These are phyloP conservation scores for Dasypus novemcinctus DNA, from an alignment of 2,113 vertebrate genomes.

Conservation along the genomic window DNA sequence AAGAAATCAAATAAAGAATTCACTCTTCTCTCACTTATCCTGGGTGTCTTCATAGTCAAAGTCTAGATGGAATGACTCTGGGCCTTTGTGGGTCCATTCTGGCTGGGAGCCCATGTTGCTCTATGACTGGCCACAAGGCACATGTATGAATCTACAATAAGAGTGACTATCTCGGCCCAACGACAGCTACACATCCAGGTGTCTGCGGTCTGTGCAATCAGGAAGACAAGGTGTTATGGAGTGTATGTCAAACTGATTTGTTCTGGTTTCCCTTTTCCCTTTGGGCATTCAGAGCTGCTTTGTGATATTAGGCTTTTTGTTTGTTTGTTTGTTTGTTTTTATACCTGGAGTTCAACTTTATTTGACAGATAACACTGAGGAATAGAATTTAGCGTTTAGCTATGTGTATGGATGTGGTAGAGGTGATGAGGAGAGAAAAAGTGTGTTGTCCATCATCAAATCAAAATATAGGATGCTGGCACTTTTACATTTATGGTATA, in stretches of 20 bases:
- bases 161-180: background rate
- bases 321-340: background rate
- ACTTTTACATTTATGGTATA: background rate
- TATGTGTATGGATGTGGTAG: background rate
- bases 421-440: background rate
- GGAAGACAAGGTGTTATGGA: background rate
- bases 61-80: background rate
- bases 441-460: background rate
- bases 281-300: background rate
- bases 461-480: background rate
- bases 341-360: background rate
- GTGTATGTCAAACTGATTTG: background rate
- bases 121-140: background rate
- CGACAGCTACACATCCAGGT: background rate
- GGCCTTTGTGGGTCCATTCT: background rate
- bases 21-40: background rate
- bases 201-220: background rate
- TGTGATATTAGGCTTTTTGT: background rate
- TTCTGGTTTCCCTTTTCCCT: background rate
- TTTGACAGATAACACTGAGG: background rate
- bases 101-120: background rate
- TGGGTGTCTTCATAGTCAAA: background rate
- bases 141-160: background rate
- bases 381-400: background rate
- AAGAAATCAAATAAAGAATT: too few species aligned